Evolutionary conservation across 2,888 invertebrate genomes (phyloP).

Genomic region (Serrognathus titanus): DNA sequence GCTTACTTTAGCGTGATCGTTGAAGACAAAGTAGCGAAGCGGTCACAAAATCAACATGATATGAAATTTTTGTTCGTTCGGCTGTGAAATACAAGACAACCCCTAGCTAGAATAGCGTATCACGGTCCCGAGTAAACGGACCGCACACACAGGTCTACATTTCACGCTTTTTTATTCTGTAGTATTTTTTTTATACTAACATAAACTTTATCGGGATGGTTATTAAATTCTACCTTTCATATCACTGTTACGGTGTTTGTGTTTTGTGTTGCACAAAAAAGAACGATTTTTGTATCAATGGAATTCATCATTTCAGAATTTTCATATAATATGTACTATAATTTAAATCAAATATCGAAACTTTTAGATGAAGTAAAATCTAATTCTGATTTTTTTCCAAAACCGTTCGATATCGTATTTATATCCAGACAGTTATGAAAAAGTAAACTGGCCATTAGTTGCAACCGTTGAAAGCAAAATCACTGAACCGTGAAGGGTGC

Average conservation of each 20-base stretch:
- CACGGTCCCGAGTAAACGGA: slow-evolving; percentile 14
- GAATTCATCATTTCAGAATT: too few relatives aligned
- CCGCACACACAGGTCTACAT: slow-evolving; percentile 11
- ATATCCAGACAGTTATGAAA: too few relatives aligned
- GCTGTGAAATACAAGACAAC: slow-evolving; percentile 40
- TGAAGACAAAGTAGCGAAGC: slow-evolving; percentile 32
- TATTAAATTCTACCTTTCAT: slow-evolving; percentile 16
- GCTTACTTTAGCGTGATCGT: slow-evolving; percentile 27
- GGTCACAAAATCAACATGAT: slow-evolving; percentile 44
- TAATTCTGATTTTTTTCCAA: too few relatives aligned
- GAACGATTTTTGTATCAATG: too few relatives aligned
- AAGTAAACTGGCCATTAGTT: too few relatives aligned
- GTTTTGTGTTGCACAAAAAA: too few relatives aligned
- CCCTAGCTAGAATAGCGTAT: slow-evolving; percentile 10
- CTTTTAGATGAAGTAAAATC: too few relatives aligned
- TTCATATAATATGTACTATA: too few relatives aligned
- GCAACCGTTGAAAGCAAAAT: too few relatives aligned
- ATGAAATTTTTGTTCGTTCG: slow-evolving; percentile 45
- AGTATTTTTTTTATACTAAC: slow-evolving; percentile 16
- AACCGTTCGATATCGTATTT: too few relatives aligned
- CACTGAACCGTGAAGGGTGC: too few relatives aligned
- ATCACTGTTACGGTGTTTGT: neutral
- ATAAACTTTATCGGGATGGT: slow-evolving; percentile 16
- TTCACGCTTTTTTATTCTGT: slow-evolving; percentile 19
- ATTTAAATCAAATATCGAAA: too few relatives aligned